Conservation (phyloP, 2,888 invertebrate genomes). For the Amblyteles armatorius region DNA sequence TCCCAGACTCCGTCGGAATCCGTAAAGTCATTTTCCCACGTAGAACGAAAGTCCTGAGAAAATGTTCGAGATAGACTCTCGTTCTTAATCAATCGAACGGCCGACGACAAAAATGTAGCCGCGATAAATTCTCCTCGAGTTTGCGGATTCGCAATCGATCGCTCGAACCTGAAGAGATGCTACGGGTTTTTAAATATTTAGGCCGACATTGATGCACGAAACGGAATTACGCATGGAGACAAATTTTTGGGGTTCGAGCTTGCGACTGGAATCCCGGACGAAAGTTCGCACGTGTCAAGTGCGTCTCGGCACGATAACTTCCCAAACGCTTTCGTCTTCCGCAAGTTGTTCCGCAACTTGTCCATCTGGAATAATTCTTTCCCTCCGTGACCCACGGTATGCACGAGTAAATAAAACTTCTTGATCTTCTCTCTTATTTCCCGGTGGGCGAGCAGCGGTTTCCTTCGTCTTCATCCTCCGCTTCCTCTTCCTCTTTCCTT, state of each 20-base stretch:
- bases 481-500: conserved; percentile 47
- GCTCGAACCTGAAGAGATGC: no score
- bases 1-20: conserved; percentile 15
- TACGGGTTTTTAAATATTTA: not conserved
- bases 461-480: conserved; percentile 14
- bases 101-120: conserved; percentile 25
- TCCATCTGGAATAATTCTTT: conserved; percentile 3
- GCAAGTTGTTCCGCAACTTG: not conserved
- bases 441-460: conserved; percentile 41
- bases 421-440: conserved; percentile 6
- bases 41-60: conserved; percentile 39
- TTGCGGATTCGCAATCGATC: not conserved
- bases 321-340: not conserved
- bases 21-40: conserved; percentile 46
- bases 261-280: not conserved
- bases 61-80: conserved; percentile 40
- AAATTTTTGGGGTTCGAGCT: not conserved
- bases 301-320: not conserved
- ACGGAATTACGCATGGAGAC: not conserved
- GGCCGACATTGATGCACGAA: not conserved
- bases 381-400: not conserved
- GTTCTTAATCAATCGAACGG: conserved; percentile 55
- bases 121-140: conserved; percentile 25
- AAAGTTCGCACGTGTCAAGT: not conserved
- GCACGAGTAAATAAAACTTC: conserved; percentile 40